Base-by-base conservation (phyloP, 2,888 invertebrate genomes). In the Ophraella communa region DNA sequence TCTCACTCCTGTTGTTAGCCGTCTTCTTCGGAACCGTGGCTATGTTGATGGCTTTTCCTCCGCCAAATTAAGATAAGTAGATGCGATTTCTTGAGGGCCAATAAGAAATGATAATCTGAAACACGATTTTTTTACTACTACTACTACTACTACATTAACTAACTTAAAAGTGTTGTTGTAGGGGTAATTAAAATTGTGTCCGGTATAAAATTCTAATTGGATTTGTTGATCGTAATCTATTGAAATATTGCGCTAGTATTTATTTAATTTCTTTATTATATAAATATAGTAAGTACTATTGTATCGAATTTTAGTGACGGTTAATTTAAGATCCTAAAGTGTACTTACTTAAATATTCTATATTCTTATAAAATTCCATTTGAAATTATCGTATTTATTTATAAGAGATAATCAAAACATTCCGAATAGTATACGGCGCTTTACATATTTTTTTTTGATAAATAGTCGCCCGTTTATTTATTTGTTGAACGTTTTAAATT, bases 1-100 rank as follows among this genome's bases (percentile, higher is more conserved):
- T 85, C 85, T 85, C 85, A 83, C 80, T 81, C 73, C 70, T 80
- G 74, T 78, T 80, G 74, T 76, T 83, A 72, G 79, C 82, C 60
- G 70, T 79, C 77, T 85, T 85, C 78, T 77, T 85, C 71, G 76
- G 81, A 64, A 83, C 83, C 67, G 74, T 85, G 73, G 79, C 79
- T 74, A 75, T 85, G 71, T 81, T 85, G 70, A 81, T 84, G 71
- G 72, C 80, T 55, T 85, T 81, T 76, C 85, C 85, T 57, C 79
- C 85, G 61, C 84, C 85, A 52, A 80, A 83, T 69, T 84, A 81
- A 33, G 49, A 49, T 49, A 24, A 24, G 42, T 39, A 21, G 47
- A 47, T 20, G 1, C n/a, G 39, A 60, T 7, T 47, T 47, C 23
- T 23, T 47, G 4, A 54, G 14, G 18, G 14, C 14, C 4, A 39